These are phyloP conservation scores for Amphipoea oculea DNA, from an alignment of 2,888 invertebrate genomes.

Conservation along the genomic window DNA sequence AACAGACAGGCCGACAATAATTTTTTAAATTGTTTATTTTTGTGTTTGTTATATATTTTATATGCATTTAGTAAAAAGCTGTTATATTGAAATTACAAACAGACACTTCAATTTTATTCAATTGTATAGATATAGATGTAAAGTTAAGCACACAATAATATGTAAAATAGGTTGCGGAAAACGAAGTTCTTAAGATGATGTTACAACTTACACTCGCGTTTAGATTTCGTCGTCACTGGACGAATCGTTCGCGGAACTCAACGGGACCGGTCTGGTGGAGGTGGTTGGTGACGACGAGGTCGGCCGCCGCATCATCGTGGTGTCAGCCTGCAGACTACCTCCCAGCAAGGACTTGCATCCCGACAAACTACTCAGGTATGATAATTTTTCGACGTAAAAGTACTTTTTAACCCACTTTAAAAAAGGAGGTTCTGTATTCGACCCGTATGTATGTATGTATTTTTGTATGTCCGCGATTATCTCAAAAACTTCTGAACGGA, in stretches of 20 bases:
- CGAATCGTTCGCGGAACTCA: slow-evolving; percentile 80
- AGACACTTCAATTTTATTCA: too few species aligned
- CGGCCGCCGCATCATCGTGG: slow-evolving; percentile 98
- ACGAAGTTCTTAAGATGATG: slow-evolving; percentile 6
- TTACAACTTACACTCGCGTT: slow-evolving; percentile 9
- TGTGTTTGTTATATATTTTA: too few species aligned
- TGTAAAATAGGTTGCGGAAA: neutral
- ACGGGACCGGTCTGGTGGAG: slow-evolving; percentile 87
- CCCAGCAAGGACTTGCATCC: slow-evolving; percentile 94
- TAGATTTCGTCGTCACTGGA: slow-evolving; percentile 80
- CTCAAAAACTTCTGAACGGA: too few species aligned
- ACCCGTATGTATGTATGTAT: too few species aligned
- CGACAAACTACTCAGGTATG: slow-evolving; percentile 83
- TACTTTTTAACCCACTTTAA: neutral
- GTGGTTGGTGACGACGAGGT: slow-evolving; percentile 92
- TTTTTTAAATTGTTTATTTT: too few species aligned
- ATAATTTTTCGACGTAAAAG: neutral
- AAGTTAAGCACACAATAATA: neutral
- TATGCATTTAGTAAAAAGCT: too few species aligned
- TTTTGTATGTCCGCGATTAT: too few species aligned
- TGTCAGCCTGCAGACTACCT: slow-evolving; percentile 97
- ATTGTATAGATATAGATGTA: too few species aligned
- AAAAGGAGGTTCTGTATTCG: too few species aligned
- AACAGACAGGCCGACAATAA: too few species aligned
- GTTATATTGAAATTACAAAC: too few species aligned